Percentiles rank a stretch among this genome's conserved stretches.
These are phyloP conservation scores for Choloepus didactylus DNA, from an alignment of 2,797 vertebrate species.

Conservation along the genomic window DNA sequence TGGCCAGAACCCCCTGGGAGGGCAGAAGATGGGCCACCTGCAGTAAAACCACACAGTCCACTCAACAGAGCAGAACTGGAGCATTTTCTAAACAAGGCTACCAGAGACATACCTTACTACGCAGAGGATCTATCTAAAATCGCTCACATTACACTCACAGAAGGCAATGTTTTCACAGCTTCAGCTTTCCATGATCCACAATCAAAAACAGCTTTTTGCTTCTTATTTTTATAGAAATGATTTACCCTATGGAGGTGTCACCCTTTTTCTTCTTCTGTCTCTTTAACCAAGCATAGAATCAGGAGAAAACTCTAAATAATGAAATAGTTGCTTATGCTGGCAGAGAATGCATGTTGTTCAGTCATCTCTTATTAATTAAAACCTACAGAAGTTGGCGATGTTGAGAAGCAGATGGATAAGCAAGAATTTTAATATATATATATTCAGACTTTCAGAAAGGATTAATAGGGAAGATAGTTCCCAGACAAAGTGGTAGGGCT, in stretches of 20 bases:
- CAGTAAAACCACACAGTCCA: background rate
- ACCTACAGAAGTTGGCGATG: conserved; percentile 4
- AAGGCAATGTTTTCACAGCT: background rate
- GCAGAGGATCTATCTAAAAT: background rate
- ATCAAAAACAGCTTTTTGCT: conserved; percentile 2
- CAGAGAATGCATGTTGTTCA: conserved; percentile 25
- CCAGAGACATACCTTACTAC: background rate
- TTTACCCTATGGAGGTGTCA: background rate
- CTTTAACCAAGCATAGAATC: background rate
- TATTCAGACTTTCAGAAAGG: background rate
- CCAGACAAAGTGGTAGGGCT: background rate
- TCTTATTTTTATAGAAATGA: conserved; percentile 48
- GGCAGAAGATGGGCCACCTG: background rate
- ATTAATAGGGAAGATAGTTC: background rate
- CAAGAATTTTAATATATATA: background rate
- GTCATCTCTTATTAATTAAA: conserved; percentile 69
- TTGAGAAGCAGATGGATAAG: conserved; percentile 36
- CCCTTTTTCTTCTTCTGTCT: background rate
- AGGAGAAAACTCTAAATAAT: background rate
- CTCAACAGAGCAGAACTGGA: background rate
- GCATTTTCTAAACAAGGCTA: background rate
- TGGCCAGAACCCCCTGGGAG: background rate
- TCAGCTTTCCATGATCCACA: background rate
- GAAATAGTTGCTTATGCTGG: conserved; percentile 41
- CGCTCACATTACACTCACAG: background rate